Conservation (phyloP, 2,888 invertebrate genomes). For the Gandaritis pyraliata region DNA sequence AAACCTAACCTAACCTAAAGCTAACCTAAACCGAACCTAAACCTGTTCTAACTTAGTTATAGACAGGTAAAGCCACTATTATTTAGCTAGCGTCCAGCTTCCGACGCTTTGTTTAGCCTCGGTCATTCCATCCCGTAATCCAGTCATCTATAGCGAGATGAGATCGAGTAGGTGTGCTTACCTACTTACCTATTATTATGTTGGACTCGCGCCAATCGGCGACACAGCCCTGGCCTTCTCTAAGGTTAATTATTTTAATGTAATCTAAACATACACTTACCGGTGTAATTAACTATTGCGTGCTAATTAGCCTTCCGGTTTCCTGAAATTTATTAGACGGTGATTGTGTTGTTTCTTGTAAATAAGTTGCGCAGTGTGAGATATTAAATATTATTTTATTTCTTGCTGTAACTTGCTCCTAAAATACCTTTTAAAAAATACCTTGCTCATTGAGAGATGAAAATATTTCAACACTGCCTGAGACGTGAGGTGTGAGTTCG, state of each 20-base stretch:
- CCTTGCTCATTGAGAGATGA: too few species aligned
- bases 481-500: too few species aligned
- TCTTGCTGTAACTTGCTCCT: background rate
- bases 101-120: slow-evolving; percentile 24
- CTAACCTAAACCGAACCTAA: too few species aligned
- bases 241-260: slow-evolving; percentile 77
- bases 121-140: slow-evolving; percentile 39
- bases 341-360: background rate
- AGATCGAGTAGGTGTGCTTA: slow-evolving; percentile 50
- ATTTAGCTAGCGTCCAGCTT: slow-evolving; percentile 4
- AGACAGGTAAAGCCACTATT: background rate
- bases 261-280: slow-evolving; percentile 52
- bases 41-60: too few species aligned
- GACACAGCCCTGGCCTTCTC: slow-evolving; percentile 76
- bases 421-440: too few species aligned
- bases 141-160: slow-evolving; percentile 49
- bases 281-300: slow-evolving; percentile 41
- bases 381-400: background rate
- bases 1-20: too few species aligned
- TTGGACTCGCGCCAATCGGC: slow-evolving; percentile 72
- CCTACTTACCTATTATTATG: slow-evolving; percentile 54
- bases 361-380: background rate
- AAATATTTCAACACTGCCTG: too few species aligned
- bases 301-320: slow-evolving; percentile 45
- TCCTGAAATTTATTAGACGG: slow-evolving; percentile 32